Base-by-base conservation (phyloP, 2,797 vertebrate genomes). In the Prionace glauca region DNA sequence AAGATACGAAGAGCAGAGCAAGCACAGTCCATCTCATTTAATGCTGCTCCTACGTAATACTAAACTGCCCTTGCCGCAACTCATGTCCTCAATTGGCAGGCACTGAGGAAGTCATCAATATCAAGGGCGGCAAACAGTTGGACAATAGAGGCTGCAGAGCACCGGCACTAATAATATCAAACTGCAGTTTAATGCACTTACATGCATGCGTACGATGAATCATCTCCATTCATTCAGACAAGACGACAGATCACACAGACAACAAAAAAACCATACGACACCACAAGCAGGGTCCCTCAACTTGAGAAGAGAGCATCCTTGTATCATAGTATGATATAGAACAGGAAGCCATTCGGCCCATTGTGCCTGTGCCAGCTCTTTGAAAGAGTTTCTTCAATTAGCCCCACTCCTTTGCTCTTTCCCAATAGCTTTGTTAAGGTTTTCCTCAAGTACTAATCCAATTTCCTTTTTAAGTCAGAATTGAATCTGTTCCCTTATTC, bases 41-140 rank as follows among this genome's bases (percentile, higher is more conserved):
- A 69, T n/a, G 41, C 90, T 41, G 65, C n/a, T 41, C 90, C 90
- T 65, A 92, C 65, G 62, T 65, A 67, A 65, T 24, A 92, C 65
- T 90, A 41, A 92, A 41, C 90, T 24, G 90, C 65, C 90, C 62
- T 41, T n/a, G 65, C 67, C 65, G 41, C 65, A 36, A 69, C 65
- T 84, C 67, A 65, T 92, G 65, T 92, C 90, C 90, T 92, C 65
- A 92, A 65, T 92, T 92, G 90, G 90, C 90, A 92, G 12, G 2
- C 90, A 92, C 20, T 24, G 90, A 92, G 90, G 90, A 92, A 92
- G 65, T 92, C 90, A 92, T 92, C 62, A n/a, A 92, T 92, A 69
- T 69, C 90, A 67, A 41, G n/a, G 90, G 62, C 65, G 10, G 90
- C 65, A 91, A 91, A 67, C n/a, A 36, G 62, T 69, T 69, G 67